Evolutionary conservation across 2,888 invertebrate species (phyloP).

Genomic region (Cheilosia urbana): DNA sequence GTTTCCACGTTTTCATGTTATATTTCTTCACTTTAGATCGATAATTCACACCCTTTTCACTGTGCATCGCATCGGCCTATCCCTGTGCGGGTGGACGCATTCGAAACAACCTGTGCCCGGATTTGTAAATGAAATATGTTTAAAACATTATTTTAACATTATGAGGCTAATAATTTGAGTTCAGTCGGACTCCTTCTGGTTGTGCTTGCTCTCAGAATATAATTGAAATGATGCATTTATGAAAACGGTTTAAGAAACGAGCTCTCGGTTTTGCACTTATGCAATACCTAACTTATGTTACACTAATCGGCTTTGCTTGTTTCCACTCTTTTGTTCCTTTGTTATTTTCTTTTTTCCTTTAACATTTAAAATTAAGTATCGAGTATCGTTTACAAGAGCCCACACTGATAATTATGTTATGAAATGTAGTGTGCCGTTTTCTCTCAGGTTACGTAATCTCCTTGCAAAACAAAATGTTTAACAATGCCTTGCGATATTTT

Average conservation of each 20-base stretch:
- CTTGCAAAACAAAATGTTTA: constrained; percentile 40
- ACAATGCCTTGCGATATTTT: constrained; percentile 42
- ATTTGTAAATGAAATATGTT: too few relatives aligned
- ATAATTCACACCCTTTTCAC: constrained; percentile 55
- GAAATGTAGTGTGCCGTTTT: constrained; percentile 22
- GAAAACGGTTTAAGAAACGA: neutral
- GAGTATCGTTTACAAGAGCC: neutral
- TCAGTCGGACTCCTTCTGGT: neutral
- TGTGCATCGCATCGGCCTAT: constrained; percentile 1
- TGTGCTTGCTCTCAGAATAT: neutral
- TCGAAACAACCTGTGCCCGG: neutral
- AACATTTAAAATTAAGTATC: neutral
- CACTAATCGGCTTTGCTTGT: constrained; percentile 10
- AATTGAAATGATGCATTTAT: neutral
- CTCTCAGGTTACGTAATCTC: constrained; percentile 28
- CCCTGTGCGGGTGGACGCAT: neutral
- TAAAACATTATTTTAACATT: neutral
- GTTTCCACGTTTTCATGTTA: constrained; percentile 23
- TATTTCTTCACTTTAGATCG: constrained; percentile 29
- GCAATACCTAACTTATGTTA: neutral
- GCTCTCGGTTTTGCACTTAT: constrained; percentile 10
- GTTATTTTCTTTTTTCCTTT: neutral
- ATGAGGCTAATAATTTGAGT: neutral
- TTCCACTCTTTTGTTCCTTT: neutral
- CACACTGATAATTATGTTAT: constrained; percentile 39